phyloP scores from a whole-genome alignment of 2,113 vertebrate genomes.

The Euleptes europaea region DNA sequence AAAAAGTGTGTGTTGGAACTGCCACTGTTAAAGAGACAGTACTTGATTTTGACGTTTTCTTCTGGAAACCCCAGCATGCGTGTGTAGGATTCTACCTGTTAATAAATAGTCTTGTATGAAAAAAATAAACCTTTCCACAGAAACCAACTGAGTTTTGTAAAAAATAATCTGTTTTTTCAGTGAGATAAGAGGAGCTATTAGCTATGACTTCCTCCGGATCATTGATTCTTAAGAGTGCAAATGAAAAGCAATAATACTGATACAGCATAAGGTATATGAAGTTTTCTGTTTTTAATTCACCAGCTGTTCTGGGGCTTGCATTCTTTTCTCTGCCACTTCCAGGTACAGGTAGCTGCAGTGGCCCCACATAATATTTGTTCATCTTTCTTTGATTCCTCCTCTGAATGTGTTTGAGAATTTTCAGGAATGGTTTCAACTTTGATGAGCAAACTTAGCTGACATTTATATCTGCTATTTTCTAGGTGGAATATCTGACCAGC shows the following conservation, averaged over 20 bases:
- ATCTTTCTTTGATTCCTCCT: background rate
- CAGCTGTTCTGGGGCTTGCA: background rate
- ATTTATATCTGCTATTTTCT: background rate
- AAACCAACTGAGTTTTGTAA: background rate
- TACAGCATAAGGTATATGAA: background rate
- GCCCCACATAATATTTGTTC: background rate
- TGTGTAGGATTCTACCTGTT: background rate
- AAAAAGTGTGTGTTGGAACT: background rate
- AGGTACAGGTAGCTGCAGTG: background rate
- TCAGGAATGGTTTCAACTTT: background rate
- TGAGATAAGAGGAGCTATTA: background rate
- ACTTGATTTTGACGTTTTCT: background rate
- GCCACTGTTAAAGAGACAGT: background rate
- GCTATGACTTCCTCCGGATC: background rate
- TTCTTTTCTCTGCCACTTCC: constrained; percentile 9
- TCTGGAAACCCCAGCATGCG: background rate
- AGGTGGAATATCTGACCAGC: constrained; percentile 18
- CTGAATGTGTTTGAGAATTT: background rate
- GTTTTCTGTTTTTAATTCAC: background rate
- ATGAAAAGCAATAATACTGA: background rate
- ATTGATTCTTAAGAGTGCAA: constrained; percentile 27
- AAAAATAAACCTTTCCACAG: constrained; percentile 10
- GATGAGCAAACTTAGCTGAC: background rate
- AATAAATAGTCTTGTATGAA: constrained; percentile 22
- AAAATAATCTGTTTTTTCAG: constrained; percentile 17